Percentiles rank a stretch among this genome's conserved stretches.
phyloP scores from a whole-genome alignment of 2,113 vertebrate genomes.

The Zingel zingel region DNA sequence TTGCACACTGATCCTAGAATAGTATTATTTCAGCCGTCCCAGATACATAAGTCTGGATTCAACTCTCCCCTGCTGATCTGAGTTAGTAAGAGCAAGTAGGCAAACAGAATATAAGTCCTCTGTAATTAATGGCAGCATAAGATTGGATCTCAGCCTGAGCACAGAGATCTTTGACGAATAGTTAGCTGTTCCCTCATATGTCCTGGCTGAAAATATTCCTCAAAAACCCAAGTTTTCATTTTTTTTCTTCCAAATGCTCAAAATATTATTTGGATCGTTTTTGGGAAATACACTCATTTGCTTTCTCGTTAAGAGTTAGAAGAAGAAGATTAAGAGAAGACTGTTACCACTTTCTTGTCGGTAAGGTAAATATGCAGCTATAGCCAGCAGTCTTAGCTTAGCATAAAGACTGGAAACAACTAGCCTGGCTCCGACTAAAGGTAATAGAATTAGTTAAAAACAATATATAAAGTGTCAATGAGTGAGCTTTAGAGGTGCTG shows the following conservation, averaged over 20 bases:
- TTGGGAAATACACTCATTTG: neutral
- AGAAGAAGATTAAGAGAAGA: neutral
- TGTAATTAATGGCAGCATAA: conserved; percentile 74
- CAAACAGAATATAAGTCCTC: conserved; percentile 66
- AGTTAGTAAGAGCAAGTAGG: conserved; percentile 66
- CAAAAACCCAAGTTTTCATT: neutral
- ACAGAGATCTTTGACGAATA: conserved; percentile 53
- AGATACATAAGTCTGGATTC: conserved; percentile 67
- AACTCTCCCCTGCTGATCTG: conserved; percentile 66
- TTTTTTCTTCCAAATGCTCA: conserved; percentile 1
- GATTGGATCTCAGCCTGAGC: conserved; percentile 60
- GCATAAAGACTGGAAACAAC: neutral
- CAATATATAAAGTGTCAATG: neutral
- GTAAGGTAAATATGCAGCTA: neutral
- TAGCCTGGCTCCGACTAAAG: neutral
- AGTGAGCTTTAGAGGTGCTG: neutral
- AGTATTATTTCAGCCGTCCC: conserved; percentile 73
- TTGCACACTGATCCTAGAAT: conserved; percentile 69
- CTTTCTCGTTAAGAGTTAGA: conserved; percentile 19
- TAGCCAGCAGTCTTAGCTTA: conserved; percentile 1
- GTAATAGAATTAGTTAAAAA: neutral
- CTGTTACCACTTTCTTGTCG: neutral
- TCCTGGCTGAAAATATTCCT: conserved; percentile 31
- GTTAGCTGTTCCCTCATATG: conserved; percentile 20
- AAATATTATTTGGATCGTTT: conserved; percentile 20